Evolutionary conservation across 2,113 vertebrate species (phyloP).

Genomic region (Thymallus thymallus): DNA sequence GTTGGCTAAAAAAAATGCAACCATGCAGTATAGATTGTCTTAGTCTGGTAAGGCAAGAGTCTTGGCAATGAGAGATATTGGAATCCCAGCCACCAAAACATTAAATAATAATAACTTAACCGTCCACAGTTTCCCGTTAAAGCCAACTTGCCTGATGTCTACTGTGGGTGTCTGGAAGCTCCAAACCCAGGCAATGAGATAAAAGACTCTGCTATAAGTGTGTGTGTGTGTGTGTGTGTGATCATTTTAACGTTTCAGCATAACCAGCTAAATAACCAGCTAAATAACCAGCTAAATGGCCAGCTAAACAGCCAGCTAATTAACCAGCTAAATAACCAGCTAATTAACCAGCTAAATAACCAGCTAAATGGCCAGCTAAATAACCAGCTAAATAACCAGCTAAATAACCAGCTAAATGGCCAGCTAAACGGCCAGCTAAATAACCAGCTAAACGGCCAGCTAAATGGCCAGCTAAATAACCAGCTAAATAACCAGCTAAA

Average conservation of each 20-base stretch:
- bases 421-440: too few relatives aligned
- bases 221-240: not conserved
- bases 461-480: too few relatives aligned
- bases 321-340: too few relatives aligned
- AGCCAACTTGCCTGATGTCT: conserved; percentile 34
- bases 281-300: too few relatives aligned
- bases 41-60: conserved; percentile 58
- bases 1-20: conserved; percentile 7
- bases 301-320: too few relatives aligned
- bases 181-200: conserved; percentile 44
- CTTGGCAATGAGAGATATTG: conserved; percentile 41
- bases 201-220: not conserved
- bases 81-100: conserved; percentile 22
- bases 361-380: too few relatives aligned
- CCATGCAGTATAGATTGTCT: conserved; percentile 1
- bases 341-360: too few relatives aligned
- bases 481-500: too few relatives aligned
- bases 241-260: not conserved
- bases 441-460: too few relatives aligned
- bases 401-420: too few relatives aligned
- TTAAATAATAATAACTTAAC: conserved; percentile 28
- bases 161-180: conserved; percentile 17
- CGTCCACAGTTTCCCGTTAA: conserved; percentile 49
- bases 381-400: too few relatives aligned
- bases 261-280: too few relatives aligned